Base-by-base conservation (phyloP, 2,888 invertebrate species). In the Coleophora flavipennella region DNA sequence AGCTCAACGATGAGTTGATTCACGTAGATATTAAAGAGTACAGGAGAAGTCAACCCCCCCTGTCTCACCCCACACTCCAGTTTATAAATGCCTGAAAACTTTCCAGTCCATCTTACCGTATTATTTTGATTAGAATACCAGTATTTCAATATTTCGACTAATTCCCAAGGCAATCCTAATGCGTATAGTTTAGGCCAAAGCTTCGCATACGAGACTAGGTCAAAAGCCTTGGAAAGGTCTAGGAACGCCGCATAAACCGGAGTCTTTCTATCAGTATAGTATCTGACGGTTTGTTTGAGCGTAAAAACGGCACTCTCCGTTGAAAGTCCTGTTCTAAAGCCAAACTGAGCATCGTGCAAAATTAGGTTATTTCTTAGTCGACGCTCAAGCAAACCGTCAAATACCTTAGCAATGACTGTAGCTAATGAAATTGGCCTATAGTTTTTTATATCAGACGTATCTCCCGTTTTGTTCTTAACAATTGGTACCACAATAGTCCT, bases 41-140 rank as follows among this genome's bases (percentile, higher is more conserved):
- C 25, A 25, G 33, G 40, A 13, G 26, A 40, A 3, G 25, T 20
- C 6, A 20, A 6, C 41, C 41, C 31, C n/a, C 37, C 41, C 37
- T 46, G 42, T 12, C 47, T 41, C 20, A 43, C 39, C 9, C 42
- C 47, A 25, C 41, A 43, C 13, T 44, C 36, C 33, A 47, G 28
- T 8, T 34, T 26, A 33, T 44, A 42, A 20, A 6, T 7, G 12
- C 41, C 39, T 6, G 39, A 20, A 20, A 20, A 42, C 2, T 26
- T 20, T 11, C 25, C 35, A 8, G 20, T 28, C 38, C 42, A 41
- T 10, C 38, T 29, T 1, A 41, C 38, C n/a, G 8, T 31, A 13
- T 40, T 36, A 7, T 10, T 7, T 14, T 36, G 40, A 33, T 27
- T 35, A 12, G 12, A 10, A 13, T 40, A 40, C 40, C 40, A 40